Conservation (phyloP, 1,140 invertebrate genomes). For the Lasioglossum albipes region DNA sequence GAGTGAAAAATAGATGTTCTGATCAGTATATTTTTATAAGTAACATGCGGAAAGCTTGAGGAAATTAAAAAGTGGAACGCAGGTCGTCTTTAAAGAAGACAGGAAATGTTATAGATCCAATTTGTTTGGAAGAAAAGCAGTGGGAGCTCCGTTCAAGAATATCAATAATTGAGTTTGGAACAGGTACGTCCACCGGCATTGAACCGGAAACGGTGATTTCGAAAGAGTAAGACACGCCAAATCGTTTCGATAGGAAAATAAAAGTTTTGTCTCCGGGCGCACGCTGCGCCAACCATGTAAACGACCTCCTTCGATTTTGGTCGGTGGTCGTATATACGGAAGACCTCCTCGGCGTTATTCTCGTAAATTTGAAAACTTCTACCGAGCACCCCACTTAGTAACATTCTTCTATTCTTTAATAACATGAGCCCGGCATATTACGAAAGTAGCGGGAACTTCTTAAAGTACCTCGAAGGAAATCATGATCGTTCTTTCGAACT, state of each 20-base stretch:
- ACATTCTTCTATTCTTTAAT: conserved; percentile 47
- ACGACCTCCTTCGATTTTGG: conserved; percentile 50
- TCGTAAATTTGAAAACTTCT: conserved; percentile 54
- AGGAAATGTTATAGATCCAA: too few species aligned
- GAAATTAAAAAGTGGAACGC: too few species aligned
- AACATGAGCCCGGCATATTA: conserved; percentile 42
- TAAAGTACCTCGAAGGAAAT: conserved; percentile 25
- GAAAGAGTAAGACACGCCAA: not conserved
- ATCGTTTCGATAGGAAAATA: conserved; percentile 52
- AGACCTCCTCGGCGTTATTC: not conserved
- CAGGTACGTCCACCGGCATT: not conserved
- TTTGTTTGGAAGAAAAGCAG: too few species aligned
- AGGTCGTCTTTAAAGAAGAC: too few species aligned
- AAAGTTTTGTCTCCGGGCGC: conserved; percentile 61
- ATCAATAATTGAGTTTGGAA: conserved; percentile 29
- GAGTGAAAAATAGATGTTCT: too few species aligned
- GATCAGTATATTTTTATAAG: too few species aligned
- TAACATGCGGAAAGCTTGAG: too few species aligned
- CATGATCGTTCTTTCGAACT: conserved; percentile 43
- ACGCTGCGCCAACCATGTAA: conserved; percentile 34
- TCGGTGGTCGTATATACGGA: conserved; percentile 8
- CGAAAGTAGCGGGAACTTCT: conserved; percentile 31
- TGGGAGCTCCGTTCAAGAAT: too few species aligned
- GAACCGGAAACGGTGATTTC: not conserved
- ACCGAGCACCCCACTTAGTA: conserved; percentile 6